Evolutionary conservation across 2,888 invertebrate species (phyloP).

Genomic region (Dromius quadrimaculatus): DNA sequence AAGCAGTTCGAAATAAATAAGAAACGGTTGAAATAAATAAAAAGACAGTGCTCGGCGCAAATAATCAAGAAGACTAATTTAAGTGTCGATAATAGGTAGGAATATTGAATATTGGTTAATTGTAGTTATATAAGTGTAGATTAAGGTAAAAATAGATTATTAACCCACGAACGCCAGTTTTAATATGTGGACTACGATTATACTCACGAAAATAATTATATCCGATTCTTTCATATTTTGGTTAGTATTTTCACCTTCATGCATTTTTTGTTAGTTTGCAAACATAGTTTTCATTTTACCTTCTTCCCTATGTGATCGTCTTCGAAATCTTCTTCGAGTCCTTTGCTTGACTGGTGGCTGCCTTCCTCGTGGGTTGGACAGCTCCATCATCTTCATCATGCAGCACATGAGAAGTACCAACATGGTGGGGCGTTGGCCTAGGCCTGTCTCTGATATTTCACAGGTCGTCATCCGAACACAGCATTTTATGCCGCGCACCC

Average conservation of each 20-base stretch:
- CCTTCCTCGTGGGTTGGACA: slow-evolving; percentile 60
- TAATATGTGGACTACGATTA: not conserved
- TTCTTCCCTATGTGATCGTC: not conserved
- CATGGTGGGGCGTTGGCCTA: slow-evolving; percentile 61
- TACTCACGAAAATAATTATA: no score
- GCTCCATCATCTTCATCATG: slow-evolving; percentile 74
- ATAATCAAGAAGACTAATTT: no score
- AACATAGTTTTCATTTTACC: slow-evolving; percentile 2
- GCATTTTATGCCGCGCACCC: no score
- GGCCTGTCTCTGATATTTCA: no score
- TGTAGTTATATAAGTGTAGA: no score
- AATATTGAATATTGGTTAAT: no score
- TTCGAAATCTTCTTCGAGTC: slow-evolving; percentile 10
- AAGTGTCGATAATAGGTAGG: no score
- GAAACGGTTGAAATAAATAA: no score
- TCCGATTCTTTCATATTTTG: not conserved
- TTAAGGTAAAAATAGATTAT: no score
- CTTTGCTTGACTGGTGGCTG: not conserved
- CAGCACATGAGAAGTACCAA: slow-evolving; percentile 72
- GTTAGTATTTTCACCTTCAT: not conserved
- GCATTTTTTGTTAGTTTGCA: slow-evolving; percentile 1
- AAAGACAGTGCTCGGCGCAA: no score
- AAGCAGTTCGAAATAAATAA: no score
- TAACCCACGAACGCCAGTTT: not conserved
- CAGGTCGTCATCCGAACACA: no score